Evolutionary conservation across 2,888 invertebrate genomes (phyloP), one percentile per base, ranked within the genome.

Genomic region (Amblyjoppa proteus): DNA sequence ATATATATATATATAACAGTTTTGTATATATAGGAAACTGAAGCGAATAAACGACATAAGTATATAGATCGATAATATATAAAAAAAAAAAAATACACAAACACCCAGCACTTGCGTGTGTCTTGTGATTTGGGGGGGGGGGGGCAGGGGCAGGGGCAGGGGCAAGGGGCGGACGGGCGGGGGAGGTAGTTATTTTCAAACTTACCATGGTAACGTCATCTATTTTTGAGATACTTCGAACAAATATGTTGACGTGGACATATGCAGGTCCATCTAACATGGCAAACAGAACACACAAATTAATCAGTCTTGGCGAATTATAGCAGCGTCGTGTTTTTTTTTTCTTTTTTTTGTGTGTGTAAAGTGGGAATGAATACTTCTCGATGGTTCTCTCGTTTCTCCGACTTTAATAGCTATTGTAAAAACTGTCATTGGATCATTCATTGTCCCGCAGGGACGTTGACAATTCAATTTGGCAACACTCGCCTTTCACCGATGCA

Each of bases 121-220:
- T 91, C 86, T 90, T 11, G 91, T 92, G 89, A 90, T 87, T 89
- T 66, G 82, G 64, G 77, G 51, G 53, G 76, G 79, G 53, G n/a
- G 20, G 56, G 56, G n/a, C n/a, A n/a, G n/a, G n/a, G n/a, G n/a
- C n/a, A n/a, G 56, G 83, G 64, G 80, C 45, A 45, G 77, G 81
- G 64, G 80, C 45, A 45, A 75, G 81, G 81, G 66, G 74, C 49
- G 53, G 75, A 34, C 7, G 41, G 41, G 41, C 9, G 11, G 11
- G 9, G 41, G 2, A 11, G 41, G 80, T 86, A 45, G 61, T 79
- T 61, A 75, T 80, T 83, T 81, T 86, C 73, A 94, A 95, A 98
- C 98, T 98, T 97, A 99, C 99, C 99, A 99, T 99, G 94, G 98
- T 98, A 95, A 99, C 98, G 96, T 99, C 99, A 97, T 99, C 98